phyloP scores from a whole-genome alignment of 2,888 invertebrate species.

The Scelioninae gen. 1 region DNA sequence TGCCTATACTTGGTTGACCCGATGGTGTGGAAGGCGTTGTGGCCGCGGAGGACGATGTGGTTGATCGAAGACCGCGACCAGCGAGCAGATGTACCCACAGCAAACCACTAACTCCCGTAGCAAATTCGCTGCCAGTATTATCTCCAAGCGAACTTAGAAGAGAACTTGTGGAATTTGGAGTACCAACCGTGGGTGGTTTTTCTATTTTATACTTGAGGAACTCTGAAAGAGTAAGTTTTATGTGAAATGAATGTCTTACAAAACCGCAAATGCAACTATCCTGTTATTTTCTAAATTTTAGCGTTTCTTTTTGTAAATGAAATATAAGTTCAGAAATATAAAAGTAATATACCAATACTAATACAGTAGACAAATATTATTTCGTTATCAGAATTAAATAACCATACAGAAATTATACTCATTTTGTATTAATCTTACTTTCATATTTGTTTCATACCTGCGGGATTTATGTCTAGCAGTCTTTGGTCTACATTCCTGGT shows the following conservation, averaged over 20 bases:
- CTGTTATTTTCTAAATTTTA: no score
- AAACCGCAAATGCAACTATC: no score
- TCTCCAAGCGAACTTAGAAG: slow-evolving; percentile 82
- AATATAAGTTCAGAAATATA: no score
- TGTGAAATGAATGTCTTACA: no score
- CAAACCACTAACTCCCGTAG: slow-evolving; percentile 92
- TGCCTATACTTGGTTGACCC: slow-evolving; percentile 83
- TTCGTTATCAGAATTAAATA: background rate
- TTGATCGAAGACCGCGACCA: slow-evolving; percentile 92
- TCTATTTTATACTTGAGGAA: slow-evolving; percentile 96
- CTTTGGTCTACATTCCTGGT: slow-evolving; percentile 88
- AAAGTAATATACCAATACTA: no score
- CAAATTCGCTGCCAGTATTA: slow-evolving; percentile 79
- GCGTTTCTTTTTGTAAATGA: no score
- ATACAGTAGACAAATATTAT: no score
- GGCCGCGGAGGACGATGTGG: slow-evolving; percentile 88
- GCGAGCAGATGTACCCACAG: slow-evolving; percentile 95
- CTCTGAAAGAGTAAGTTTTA: no score
- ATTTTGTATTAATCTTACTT: background rate
- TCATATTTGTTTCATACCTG: slow-evolving; percentile 85
- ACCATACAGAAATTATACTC: background rate
- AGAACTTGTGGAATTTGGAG: slow-evolving; percentile 86
- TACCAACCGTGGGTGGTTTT: slow-evolving; percentile 87
- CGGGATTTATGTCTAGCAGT: slow-evolving; percentile 94
- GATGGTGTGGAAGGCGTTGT: slow-evolving; percentile 89